A percentile compares a stretch with the other conserved stretches of the same genome.
phyloP scores from a whole-genome alignment of 2,888 invertebrate genomes.

The Andrena praecox region DNA sequence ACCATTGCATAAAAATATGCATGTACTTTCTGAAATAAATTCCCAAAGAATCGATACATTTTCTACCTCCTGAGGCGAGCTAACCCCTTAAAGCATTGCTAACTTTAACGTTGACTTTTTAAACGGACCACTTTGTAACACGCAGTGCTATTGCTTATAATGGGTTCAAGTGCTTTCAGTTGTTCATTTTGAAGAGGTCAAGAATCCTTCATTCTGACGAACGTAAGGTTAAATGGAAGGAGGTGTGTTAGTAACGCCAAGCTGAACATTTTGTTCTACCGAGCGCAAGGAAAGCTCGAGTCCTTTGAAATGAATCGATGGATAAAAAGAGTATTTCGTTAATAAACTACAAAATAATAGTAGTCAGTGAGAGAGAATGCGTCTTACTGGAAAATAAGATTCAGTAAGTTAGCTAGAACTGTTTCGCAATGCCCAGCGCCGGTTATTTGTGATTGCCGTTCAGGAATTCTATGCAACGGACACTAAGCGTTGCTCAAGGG shows the following conservation, averaged over 20 bases:
- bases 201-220: background rate
- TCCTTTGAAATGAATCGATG: background rate
- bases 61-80: too few species aligned
- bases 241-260: conserved; percentile 43
- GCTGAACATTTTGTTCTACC: conserved; percentile 28
- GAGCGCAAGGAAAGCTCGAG: background rate
- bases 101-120: background rate
- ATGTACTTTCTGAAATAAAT: too few species aligned
- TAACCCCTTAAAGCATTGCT: too few species aligned
- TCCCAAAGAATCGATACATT: too few species aligned
- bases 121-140: conserved; percentile 24
- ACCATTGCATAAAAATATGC: too few species aligned
- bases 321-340: background rate
- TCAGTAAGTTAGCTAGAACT: background rate
- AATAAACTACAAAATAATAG: background rate
- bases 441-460: conserved; percentile 19
- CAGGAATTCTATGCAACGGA: conserved; percentile 7
- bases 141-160: background rate
- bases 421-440: conserved; percentile 3
- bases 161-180: background rate
- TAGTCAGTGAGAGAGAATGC: background rate
- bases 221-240: conserved; percentile 29
- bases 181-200: background rate
- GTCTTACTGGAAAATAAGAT: background rate
- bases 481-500: background rate